Evolutionary conservation across 2,797 vertebrate species (phyloP).

Genomic region (Columba guinea): DNA sequence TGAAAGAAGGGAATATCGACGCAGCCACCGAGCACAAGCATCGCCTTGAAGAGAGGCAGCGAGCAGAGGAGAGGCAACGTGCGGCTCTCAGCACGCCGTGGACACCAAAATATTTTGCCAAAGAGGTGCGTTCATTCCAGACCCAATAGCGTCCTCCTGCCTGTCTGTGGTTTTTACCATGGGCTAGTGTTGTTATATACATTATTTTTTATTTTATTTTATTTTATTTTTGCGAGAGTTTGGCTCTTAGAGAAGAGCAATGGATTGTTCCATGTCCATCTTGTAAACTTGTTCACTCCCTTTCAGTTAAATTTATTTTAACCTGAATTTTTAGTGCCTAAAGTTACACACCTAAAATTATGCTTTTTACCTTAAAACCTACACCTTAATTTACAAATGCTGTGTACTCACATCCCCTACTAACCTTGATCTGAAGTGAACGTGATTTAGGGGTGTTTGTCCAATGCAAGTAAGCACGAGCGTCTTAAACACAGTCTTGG

Average conservation of each 20-base stretch:
- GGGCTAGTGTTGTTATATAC: not conserved
- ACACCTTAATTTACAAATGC: not conserved
- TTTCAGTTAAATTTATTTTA: not conserved
- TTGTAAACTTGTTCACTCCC: not conserved
- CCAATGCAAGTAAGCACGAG: not conserved
- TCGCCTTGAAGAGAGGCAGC: conserved; percentile 88
- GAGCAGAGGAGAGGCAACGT: conserved; percentile 86
- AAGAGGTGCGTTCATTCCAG: conserved; percentile 80
- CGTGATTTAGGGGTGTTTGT: not conserved
- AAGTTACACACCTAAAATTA: not conserved
- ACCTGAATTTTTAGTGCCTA: not conserved
- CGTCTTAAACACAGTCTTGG: not conserved
- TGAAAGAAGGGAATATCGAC: conserved; percentile 88
- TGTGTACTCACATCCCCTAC: not conserved
- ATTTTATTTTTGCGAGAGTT: not conserved
- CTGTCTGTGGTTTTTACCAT: not conserved
- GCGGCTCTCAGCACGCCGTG: conserved; percentile 77
- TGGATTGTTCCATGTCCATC: not conserved
- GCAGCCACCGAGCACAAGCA: conserved; percentile 90
- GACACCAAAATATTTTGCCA: conserved; percentile 90
- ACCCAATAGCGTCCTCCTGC: not conserved
- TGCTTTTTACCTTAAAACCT: not conserved
- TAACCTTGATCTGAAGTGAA: not conserved
- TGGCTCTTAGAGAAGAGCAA: not conserved
- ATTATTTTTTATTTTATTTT: not conserved